A percentile compares a stretch with the other conserved stretches of the same genome.
Conservation (phyloP, 2,797 vertebrate genomes). For the Selene dorsalis region DNA sequence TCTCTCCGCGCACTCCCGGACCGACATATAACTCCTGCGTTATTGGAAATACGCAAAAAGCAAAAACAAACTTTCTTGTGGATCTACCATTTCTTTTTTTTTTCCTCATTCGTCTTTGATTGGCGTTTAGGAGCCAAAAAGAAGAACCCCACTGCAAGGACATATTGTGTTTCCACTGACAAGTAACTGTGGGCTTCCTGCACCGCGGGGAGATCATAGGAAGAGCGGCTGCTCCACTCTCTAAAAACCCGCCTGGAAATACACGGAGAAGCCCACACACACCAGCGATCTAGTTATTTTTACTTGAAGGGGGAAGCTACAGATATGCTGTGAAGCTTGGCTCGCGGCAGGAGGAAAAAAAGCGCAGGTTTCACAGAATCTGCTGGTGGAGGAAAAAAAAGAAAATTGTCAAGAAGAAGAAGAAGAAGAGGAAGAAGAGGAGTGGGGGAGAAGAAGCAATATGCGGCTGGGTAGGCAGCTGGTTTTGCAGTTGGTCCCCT, state of each 20-base stretch:
- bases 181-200: constrained; percentile 22
- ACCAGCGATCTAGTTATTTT: constrained; percentile 61
- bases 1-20: constrained; percentile 29
- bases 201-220: constrained; percentile 34
- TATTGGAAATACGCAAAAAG: background rate
- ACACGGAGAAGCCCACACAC: constrained; percentile 54
- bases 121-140: constrained; percentile 12
- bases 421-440: constrained; percentile 34
- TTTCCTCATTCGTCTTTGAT: constrained; percentile 23
- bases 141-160: constrained; percentile 35
- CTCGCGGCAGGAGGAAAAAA: constrained; percentile 47
- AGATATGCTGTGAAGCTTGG: constrained; percentile 69
- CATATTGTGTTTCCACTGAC: constrained; percentile 36
- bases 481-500: constrained; percentile 65
- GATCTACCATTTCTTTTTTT: constrained; percentile 31
- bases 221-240: constrained; percentile 43
- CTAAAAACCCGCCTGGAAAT: constrained; percentile 52
- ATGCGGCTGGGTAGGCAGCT: constrained; percentile 61
- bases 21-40: constrained; percentile 3
- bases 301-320: constrained; percentile 66
- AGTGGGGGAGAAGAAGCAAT: constrained; percentile 54
- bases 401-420: constrained; percentile 26
- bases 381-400: constrained; percentile 24
- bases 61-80: constrained; percentile 24
- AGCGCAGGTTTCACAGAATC: constrained; percentile 61